Base-by-base conservation (phyloP, 2,888 invertebrate genomes). In the Caenorhabditis panamensis region DNA sequence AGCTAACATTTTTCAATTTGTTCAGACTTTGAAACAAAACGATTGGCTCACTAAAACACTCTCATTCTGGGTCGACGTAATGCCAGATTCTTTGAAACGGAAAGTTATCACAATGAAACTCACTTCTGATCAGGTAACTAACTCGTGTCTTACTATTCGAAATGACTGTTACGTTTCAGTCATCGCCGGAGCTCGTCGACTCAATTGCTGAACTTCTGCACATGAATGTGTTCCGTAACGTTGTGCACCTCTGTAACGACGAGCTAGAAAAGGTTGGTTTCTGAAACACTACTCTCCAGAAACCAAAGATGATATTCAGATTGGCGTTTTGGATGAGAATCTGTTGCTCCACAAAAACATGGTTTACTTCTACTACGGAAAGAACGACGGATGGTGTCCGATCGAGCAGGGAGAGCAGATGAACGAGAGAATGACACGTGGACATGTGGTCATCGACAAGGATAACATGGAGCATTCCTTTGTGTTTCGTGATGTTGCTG, bases 391-490 rank as follows among this genome's bases (percentile, higher is more conserved):
- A 24, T 88, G 88, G 88, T 83, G 83, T 51, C 89, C 89, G 2
- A 54, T 86, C 11, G 69, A 79, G 18, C 83, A 83, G 49, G 86
- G 87, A 11, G 41, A 78, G 9, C 72, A 64, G 28, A 85, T 85
- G 85, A 72, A 71, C 47, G 67, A 80, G 24, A 41, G 71, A 8
- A 37, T 85, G 56, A 64, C 81, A 8, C 80, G 82, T 51, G 82
- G 82, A 26, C 86, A 84, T 41, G 88, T 88, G 13, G 68, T 85
- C 11, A 67, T 88, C n/a, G 88, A 88, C 56, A 82, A 87, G 26
- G 69, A 81, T 18, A 80, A 71, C 16, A 84, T 81, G 26, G 87
- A 88, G 41, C 88, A 89, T 58, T 87, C 87, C 2, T 88, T 88
- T 62, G 87, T 88, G 13, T 80, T 87, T 62, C 73, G 86, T 11